Evolutionary conservation across 2,113 vertebrate species (phyloP).

Genomic region (Cololabis saira): DNA sequence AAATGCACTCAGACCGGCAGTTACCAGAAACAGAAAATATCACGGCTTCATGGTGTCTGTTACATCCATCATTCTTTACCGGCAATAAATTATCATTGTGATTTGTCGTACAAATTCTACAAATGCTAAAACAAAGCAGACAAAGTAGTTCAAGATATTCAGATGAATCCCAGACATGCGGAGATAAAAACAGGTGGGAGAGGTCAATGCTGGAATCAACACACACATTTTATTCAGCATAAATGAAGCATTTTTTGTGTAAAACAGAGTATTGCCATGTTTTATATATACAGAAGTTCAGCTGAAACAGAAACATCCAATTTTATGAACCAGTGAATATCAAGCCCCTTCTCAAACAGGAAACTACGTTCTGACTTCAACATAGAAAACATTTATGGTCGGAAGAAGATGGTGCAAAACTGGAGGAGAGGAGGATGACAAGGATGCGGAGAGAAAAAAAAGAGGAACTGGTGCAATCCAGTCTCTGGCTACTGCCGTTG

Average conservation of each 20-base stretch:
- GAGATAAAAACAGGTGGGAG: neutral
- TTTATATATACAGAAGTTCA: neutral
- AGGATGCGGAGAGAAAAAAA: constrained; percentile 44
- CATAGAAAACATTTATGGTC: constrained; percentile 33
- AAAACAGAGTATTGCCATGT: neutral
- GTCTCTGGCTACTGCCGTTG: constrained; percentile 83
- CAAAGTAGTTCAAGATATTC: constrained; percentile 2
- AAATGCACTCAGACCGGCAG: constrained; percentile 12
- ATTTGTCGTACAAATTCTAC: neutral
- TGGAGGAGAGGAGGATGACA: constrained; percentile 24
- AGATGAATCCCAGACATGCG: neutral
- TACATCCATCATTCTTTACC: neutral
- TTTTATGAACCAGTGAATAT: constrained; percentile 34
- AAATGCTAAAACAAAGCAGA: neutral
- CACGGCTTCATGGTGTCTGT: neutral
- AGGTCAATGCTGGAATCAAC: neutral
- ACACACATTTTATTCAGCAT: constrained; percentile 11
- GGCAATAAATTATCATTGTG: no score
- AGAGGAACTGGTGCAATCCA: constrained; percentile 79
- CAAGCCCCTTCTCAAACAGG: constrained; percentile 10
- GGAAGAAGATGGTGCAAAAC: constrained; percentile 48
- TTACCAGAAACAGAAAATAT: constrained; percentile 10
- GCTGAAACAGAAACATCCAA: neutral
- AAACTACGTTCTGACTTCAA: constrained; percentile 48
- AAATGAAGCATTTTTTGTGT: neutral